phyloP scores from a whole-genome alignment of 2,113 vertebrate genomes.

The Camelus bactrianus region DNA sequence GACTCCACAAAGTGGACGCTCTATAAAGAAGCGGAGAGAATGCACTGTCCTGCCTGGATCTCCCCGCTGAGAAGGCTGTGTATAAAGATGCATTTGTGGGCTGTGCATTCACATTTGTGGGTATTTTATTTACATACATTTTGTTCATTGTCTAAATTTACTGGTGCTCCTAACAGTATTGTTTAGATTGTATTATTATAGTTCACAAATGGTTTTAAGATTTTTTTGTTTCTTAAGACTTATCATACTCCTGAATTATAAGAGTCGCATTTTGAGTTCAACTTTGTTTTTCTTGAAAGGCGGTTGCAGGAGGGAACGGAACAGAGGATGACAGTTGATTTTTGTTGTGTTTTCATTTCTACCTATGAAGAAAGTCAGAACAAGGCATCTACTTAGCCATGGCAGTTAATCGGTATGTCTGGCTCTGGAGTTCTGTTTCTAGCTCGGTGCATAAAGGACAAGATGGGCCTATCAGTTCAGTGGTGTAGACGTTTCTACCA shows the following conservation, averaged over 20 bases:
- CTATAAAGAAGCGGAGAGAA: neutral
- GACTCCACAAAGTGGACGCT: neutral
- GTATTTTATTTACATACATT: neutral
- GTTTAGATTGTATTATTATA: neutral
- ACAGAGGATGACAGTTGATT: neutral
- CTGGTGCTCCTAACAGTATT: neutral
- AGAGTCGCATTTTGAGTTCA: neutral
- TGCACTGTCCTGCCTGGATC: neutral
- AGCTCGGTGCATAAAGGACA: neutral
- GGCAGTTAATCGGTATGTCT: neutral
- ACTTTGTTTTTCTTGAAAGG: constrained; percentile 7
- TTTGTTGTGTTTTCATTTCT: neutral
- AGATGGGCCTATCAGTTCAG: neutral
- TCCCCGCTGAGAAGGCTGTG: neutral
- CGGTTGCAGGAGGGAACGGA: neutral
- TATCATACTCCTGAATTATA: neutral
- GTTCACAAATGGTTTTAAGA: neutral
- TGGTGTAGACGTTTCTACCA: neutral
- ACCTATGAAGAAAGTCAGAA: neutral
- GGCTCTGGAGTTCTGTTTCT: neutral
- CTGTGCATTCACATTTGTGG: neutral
- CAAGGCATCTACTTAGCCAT: neutral
- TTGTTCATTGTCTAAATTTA: neutral
- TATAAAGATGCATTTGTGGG: neutral
- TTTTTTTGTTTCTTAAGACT: neutral